Evolutionary conservation across 2,888 invertebrate genomes (phyloP), one percentile per base, ranked within the genome.

Genomic region (Ariolimax columbianus): DNA sequence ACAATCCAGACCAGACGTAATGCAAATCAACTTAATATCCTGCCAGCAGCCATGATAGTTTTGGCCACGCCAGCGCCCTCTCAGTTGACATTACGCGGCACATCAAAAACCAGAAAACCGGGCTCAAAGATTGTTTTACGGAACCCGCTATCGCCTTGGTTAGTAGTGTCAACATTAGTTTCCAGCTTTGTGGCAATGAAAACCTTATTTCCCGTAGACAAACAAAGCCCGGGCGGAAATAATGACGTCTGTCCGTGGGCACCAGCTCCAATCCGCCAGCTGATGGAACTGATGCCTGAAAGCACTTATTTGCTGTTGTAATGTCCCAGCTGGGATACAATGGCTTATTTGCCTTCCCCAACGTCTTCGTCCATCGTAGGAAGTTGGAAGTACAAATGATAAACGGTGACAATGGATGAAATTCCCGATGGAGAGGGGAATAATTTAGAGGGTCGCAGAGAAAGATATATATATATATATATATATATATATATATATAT

Each of bases 231-330:
- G 59, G 1, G 59, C 26, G 59, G n/a, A 63, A 55, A 55, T 17
- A 55, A 63, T 63, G 59, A 23, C 59, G n/a, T n/a, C 59, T n/a
- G 59, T n/a, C 59, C n/a, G 17, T 63, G 7, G 55, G 23, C 17
- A 55, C 55, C 59, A 63, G 4, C 6, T 4, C 6, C 17, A n/a
- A 63, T 26, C 59, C 26, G n/a, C n/a, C n/a, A 63, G n/a, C 26
- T 63, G n/a, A 63, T 63, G 59, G n/a, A 63, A 63, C n/a, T n/a
- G 26, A n/a, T 63, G 59, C 59, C 59, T 9, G 59, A n/a, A 63
- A 63, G 59, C 59, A n/a, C n/a, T 63, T 63, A 63, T 63, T 63
- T 63, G 59, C 59, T n/a, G n/a, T 6, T 63, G 59, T 63, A 63
- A 63, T 63, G n/a, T 63, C 4, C 59, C 23, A 63, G 59, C n/a